Conservation (phyloP, 2,888 invertebrate genomes). For the Zootermopsis nevadensis region DNA sequence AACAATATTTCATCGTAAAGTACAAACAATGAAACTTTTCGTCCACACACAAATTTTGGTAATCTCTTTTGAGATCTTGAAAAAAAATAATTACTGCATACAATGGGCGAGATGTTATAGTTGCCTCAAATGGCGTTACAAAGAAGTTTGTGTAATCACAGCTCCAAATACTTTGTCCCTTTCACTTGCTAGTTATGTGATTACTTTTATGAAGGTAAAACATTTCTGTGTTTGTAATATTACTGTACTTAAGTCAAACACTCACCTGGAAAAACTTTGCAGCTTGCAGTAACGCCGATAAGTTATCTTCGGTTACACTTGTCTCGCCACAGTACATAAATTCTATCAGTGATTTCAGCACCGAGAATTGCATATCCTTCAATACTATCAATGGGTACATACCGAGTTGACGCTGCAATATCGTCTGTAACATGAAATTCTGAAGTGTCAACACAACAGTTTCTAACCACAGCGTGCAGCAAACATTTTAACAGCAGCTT, state of each 20-base stretch:
- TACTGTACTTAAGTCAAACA: not conserved
- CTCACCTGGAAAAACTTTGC: slow-evolving; percentile 77
- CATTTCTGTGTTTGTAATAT: not conserved
- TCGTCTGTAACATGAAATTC: slow-evolving; percentile 50
- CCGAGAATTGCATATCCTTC: slow-evolving; percentile 76
- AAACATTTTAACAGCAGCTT: not conserved
- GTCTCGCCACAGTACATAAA: slow-evolving; percentile 84
- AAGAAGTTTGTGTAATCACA: too few species aligned
- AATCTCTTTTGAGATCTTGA: too few species aligned
- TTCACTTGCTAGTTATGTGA: too few species aligned
- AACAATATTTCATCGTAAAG: too few species aligned
- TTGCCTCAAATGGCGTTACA: too few species aligned
- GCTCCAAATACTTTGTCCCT: too few species aligned
- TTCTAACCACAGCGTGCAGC: not conserved
- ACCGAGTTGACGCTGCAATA: slow-evolving; percentile 63
- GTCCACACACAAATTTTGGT: too few species aligned
- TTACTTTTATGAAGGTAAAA: too few species aligned
- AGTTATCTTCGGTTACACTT: slow-evolving; percentile 74
- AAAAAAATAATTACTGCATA: too few species aligned
- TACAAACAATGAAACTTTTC: too few species aligned
- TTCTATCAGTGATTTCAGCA: slow-evolving; percentile 77
- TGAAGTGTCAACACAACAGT: not conserved
- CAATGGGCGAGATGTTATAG: too few species aligned
- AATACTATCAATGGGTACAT: slow-evolving; percentile 66
- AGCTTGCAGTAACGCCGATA: slow-evolving; percentile 76